phyloP scores from a whole-genome alignment of 2,797 vertebrate species.

The Argentina silus region DNA sequence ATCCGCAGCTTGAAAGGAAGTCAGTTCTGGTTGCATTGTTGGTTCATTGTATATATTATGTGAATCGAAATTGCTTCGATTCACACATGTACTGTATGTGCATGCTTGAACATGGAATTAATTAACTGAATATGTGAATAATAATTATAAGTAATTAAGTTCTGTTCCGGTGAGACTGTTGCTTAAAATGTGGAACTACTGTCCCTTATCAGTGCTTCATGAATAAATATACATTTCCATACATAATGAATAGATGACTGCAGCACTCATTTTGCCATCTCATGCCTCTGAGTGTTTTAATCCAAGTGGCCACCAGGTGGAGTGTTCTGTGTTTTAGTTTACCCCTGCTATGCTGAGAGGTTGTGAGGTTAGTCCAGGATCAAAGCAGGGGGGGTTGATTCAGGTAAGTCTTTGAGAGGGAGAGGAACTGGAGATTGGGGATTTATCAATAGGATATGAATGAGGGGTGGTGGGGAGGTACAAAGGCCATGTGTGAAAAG shows the following conservation, averaged over 20 bases:
- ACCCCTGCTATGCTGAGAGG: not conserved
- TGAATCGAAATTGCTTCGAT: not conserved
- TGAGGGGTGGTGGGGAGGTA: conserved; percentile 44
- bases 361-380: conserved; percentile 49
- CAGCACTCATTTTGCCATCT: not conserved
- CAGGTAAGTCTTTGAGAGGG: conserved; percentile 37
- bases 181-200: too few species aligned
- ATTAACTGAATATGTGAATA: too few species aligned
- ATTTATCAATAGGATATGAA: conserved; percentile 71
- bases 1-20: conserved; percentile 3
- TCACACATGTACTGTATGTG: not conserved
- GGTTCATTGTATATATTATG: conserved; percentile 20
- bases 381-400: conserved; percentile 60
- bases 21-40: conserved; percentile 19
- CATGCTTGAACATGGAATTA: too few species aligned
- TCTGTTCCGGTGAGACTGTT: too few species aligned
- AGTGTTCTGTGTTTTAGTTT: conserved; percentile 40
- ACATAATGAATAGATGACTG: not conserved
- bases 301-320: conserved; percentile 68
- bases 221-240: not conserved
- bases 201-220: not conserved
- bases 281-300: conserved; percentile 41
- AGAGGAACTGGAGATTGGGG: conserved; percentile 43
- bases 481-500: conserved; percentile 72
- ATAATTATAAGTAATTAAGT: too few species aligned